Base-by-base conservation (phyloP, 2,888 invertebrate species). In the Eurytoma californica region DNA sequence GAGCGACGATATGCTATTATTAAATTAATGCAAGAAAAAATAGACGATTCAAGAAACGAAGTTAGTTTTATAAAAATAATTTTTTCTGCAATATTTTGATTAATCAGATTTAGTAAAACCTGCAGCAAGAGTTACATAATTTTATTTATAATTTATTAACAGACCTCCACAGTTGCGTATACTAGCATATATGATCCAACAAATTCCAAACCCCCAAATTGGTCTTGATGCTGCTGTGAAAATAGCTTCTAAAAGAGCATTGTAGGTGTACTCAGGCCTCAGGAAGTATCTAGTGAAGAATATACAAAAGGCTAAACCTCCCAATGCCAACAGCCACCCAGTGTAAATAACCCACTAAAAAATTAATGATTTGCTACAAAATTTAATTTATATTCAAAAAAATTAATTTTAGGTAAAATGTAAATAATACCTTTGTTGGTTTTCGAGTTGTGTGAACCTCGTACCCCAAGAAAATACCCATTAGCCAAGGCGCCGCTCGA, bases 171-270 rank as follows among this genome's bases (percentile, higher is more conserved):
- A 13, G n/a, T 30, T 30, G 5, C 89, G 87, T 30, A 88, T 87
- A 82, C 92, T 92, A 63, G 91, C 90, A 83, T 91, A 90, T 47
- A 92, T 88, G 13, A 92, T 88, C 92, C 92, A 92, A 30, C 87
- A 87, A 5, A 92, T 82, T 12, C 90, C 90, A 0, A 90, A 60
- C 2, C 90, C 88, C 92, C 92, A 92, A 12, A 87, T 87, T 14
- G 91, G 88, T 74, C 91, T 85, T 58, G 88, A 86, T 49, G 91
- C 83, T 1, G 91, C 86, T 61, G 91, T 86, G 83, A 91, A 92
- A 49, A 89, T 75, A 5, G 87, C 86, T 24, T 87, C 86, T 79
- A 86, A 86, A 61, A 86, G 82, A 72, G 83, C 82, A 76, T 88
- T 87, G 82, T 89, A 90, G 1, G 83, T 83, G 77, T 88, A 87